phyloP scores from a whole-genome alignment of 2,113 vertebrate genomes.

The Trinectes maculatus region DNA sequence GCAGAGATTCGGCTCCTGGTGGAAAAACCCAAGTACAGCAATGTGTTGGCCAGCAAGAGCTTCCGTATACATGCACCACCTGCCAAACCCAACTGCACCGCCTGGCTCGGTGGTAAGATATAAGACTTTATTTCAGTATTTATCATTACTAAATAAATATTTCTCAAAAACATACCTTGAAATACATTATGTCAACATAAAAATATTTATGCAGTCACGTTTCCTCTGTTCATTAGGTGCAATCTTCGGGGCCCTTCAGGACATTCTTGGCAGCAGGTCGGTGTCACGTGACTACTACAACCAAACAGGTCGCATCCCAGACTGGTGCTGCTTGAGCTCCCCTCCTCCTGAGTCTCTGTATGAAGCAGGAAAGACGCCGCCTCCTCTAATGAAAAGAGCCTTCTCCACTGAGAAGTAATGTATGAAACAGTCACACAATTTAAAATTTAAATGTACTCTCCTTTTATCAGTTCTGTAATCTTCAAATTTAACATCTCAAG shows the following conservation, averaged over 20 bases:
- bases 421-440: neutral
- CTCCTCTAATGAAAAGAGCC: constrained; percentile 95
- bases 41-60: constrained; percentile 89
- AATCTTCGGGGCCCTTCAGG: constrained; percentile 95
- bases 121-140: neutral
- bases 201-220: no score
- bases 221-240: constrained; percentile 83
- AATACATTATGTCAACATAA: no score
- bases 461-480: constrained; percentile 12
- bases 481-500: constrained; percentile 20
- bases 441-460: neutral
- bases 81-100: constrained; percentile 95
- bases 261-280: constrained; percentile 94
- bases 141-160: neutral
- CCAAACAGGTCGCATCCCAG: constrained; percentile 93
- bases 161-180: no score
- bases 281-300: constrained; percentile 95
- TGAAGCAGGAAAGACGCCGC: constrained; percentile 90
- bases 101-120: constrained; percentile 95
- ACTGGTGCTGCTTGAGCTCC: constrained; percentile 96
- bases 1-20: constrained; percentile 92
- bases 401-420: constrained; percentile 96
- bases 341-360: constrained; percentile 92
- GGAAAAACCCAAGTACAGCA: constrained; percentile 93
- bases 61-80: constrained; percentile 93